phyloP scores from a whole-genome alignment of 2,888 invertebrate genomes.

The Chrysopilus asiliformis region DNA sequence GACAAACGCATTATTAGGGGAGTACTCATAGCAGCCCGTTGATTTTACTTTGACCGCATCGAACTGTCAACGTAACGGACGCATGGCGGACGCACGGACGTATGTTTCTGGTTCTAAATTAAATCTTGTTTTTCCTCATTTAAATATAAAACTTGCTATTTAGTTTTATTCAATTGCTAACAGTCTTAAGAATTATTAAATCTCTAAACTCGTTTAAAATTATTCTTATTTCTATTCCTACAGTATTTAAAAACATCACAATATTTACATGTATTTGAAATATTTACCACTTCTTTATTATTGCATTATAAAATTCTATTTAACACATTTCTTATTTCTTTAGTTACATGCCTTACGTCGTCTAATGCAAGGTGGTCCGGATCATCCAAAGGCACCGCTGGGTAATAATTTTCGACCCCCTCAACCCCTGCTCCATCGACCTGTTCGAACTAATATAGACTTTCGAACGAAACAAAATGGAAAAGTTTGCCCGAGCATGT shows the following conservation, averaged over 20 bases:
- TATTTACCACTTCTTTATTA: background rate
- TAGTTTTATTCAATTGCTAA: too few relatives aligned
- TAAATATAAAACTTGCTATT: too few relatives aligned
- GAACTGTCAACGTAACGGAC: too few relatives aligned
- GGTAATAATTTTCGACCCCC: constrained; percentile 92
- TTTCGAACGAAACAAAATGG: constrained; percentile 72
- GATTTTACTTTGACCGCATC: too few relatives aligned
- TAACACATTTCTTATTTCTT: constrained; percentile 23
- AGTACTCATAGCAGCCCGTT: too few relatives aligned
- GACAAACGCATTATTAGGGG: too few relatives aligned
- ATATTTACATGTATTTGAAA: background rate
- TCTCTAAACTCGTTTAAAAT: too few relatives aligned
- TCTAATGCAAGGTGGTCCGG: constrained; percentile 78
- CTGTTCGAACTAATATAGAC: constrained; percentile 93
- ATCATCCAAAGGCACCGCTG: constrained; percentile 77
- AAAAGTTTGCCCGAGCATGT: constrained; percentile 84
- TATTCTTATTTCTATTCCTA: background rate
- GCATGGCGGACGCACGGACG: too few relatives aligned
- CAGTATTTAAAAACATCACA: background rate
- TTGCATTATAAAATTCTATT: background rate
- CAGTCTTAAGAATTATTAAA: too few relatives aligned
- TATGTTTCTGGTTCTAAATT: too few relatives aligned
- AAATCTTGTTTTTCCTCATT: too few relatives aligned
- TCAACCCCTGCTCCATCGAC: constrained; percentile 83
- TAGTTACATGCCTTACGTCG: constrained; percentile 71